These are phyloP conservation scores for Phortica magna DNA, from an alignment of 2,888 invertebrate genomes.

Conservation along the genomic window DNA sequence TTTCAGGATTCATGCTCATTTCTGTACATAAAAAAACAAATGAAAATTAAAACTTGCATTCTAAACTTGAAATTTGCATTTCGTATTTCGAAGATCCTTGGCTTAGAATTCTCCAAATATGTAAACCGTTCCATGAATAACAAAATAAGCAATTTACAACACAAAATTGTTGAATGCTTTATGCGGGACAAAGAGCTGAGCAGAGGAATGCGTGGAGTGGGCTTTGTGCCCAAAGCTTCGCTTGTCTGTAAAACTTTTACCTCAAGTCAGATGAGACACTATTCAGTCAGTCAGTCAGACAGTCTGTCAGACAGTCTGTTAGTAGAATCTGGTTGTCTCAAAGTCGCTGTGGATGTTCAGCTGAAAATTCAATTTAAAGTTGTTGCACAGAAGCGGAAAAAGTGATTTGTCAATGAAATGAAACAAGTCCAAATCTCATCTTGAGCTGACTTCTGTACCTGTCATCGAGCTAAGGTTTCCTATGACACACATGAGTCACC, in stretches of 20 bases:
- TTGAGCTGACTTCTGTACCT: neutral
- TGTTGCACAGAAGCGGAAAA: no score
- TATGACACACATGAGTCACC: conserved; percentile 20
- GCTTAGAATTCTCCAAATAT: conserved; percentile 24
- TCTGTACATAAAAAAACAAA: neutral
- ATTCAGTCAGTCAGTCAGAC: neutral
- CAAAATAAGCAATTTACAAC: conserved; percentile 33
- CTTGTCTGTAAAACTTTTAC: conserved; percentile 15
- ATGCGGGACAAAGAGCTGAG: neutral
- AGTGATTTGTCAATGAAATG: conserved; percentile 13
- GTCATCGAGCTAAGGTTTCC: neutral
- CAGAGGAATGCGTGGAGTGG: neutral
- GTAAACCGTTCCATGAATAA: conserved; percentile 39
- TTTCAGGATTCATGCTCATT: neutral
- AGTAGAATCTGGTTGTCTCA: no score
- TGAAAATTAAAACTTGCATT: neutral
- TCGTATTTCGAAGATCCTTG: neutral
- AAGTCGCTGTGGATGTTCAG: conserved; percentile 2
- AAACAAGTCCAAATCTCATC: neutral
- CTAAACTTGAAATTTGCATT: neutral
- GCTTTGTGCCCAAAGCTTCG: neutral
- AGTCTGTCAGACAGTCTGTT: neutral
- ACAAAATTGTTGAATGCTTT: neutral
- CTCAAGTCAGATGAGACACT: neutral
- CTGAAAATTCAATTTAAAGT: conserved; percentile 33